Evolutionary conservation across 2,797 vertebrate species (phyloP).

Genomic region (Coluber constrictor): DNA sequence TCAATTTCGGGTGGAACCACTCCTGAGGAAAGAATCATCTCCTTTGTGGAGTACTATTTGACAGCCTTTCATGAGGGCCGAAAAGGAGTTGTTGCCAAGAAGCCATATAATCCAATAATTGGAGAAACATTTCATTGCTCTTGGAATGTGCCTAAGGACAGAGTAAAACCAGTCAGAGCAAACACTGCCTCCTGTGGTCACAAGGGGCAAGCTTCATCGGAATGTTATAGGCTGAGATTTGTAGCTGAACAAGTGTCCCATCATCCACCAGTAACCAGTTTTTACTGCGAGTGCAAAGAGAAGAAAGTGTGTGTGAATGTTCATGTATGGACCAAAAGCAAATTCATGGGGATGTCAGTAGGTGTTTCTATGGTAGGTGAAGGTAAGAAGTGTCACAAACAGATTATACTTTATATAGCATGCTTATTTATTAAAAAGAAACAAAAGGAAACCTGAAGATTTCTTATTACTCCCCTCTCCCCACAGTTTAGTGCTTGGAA

Average conservation of each 20-base stretch:
- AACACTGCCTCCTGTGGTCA: slow-evolving; percentile 56
- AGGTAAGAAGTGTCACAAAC: slow-evolving; percentile 72
- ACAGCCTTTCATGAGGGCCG: slow-evolving; percentile 93
- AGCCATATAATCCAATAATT: slow-evolving; percentile 93
- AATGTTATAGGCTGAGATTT: slow-evolving; percentile 82
- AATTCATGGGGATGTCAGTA: slow-evolving; percentile 97
- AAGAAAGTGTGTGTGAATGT: slow-evolving; percentile 84
- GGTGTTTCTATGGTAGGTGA: slow-evolving; percentile 95
- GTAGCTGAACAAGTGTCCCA: slow-evolving; percentile 94
- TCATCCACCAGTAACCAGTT: slow-evolving; percentile 89
- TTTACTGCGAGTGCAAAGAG: slow-evolving; percentile 93
- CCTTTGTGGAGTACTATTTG: slow-evolving; percentile 93
- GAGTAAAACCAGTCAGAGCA: slow-evolving; percentile 75
- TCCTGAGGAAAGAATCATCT: slow-evolving; percentile 86
- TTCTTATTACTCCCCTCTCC: too few species aligned
- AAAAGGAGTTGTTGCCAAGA: slow-evolving; percentile 90
- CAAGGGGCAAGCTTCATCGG: slow-evolving; percentile 55
- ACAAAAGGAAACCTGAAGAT: background rate
- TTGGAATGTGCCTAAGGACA: slow-evolving; percentile 88
- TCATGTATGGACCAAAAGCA: slow-evolving; percentile 95
- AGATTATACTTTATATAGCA: slow-evolving; percentile 3
- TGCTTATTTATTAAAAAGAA: background rate
- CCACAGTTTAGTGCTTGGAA: too few species aligned
- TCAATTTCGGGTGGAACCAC: slow-evolving; percentile 82
- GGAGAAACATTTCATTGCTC: slow-evolving; percentile 95